phyloP scores from a whole-genome alignment of 1,140 invertebrate species.

The Tetraneura akinire region DNA sequence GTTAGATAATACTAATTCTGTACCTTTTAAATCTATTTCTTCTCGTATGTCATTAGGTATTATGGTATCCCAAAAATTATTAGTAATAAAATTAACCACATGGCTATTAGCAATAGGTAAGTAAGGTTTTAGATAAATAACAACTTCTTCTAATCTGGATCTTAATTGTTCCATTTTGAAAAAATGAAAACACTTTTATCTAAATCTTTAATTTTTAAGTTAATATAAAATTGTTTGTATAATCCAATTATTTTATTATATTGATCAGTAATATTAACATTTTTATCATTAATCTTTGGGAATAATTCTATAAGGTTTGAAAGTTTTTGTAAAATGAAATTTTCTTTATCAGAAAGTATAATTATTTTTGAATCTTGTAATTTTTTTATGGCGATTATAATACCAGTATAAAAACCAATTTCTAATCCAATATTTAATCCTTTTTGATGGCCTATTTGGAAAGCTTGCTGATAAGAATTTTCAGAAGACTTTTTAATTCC shows the following conservation, averaged over 20 bases:
- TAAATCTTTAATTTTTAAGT: conserved; percentile 55
- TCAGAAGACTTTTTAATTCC: conserved; percentile 56
- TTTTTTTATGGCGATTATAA: conserved; percentile 36
- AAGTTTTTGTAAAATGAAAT: conserved; percentile 54
- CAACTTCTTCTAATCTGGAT: conserved; percentile 62
- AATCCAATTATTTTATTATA: conserved; percentile 56
- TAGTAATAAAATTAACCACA: conserved; percentile 77
- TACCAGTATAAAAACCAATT: conserved; percentile 57
- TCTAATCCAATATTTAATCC: conserved; percentile 58
- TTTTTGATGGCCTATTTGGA: conserved; percentile 58
- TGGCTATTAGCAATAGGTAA: conserved; percentile 73
- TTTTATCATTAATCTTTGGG: conserved; percentile 55
- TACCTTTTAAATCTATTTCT: conserved; percentile 59
- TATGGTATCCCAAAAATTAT: conserved; percentile 68
- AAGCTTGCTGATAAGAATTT: conserved; percentile 57
- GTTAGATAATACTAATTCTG: conserved; percentile 17
- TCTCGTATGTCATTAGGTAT: conserved; percentile 63
- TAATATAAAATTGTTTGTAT: conserved; percentile 58
- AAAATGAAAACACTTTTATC: conserved; percentile 48
- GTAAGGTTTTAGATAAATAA: conserved; percentile 64
- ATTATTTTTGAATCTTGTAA: conserved; percentile 37
- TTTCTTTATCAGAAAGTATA: conserved; percentile 52
- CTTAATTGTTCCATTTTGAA: conserved; percentile 50
- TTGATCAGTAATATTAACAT: conserved; percentile 56
- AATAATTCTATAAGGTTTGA: conserved; percentile 55